Base-by-base conservation (phyloP, 2,888 invertebrate genomes). In the Abrostola tripartita region DNA sequence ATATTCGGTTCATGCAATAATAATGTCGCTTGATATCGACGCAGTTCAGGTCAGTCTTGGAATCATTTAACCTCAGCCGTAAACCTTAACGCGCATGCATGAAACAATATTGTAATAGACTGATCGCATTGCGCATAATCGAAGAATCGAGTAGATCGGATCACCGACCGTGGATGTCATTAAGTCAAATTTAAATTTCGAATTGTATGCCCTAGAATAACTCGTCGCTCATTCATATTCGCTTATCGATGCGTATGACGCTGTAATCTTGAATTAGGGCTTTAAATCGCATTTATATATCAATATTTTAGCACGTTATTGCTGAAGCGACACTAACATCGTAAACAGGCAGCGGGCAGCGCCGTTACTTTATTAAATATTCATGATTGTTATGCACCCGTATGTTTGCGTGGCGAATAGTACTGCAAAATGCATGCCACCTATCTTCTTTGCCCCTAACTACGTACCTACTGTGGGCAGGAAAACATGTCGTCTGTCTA, bases 181-280 rank as follows among this genome's bases (percentile, higher is more conserved):
- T 71, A 51, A 51, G 44, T 57, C 47, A 58, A 60, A 80, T 79
- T 84, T 81, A 72, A 81, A 79, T 82, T 77, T 72, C 66, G 68
- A 77, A 79, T 80, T 52, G 65, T 68, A 69, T 61, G 61, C 71
- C 63, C 68, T 62, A 57, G 64, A 71, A 71, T 54, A 65, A 59
- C 61, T 59, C 53, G 50, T 71, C 61, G 40, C 58, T 65, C 65
- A 75, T 71, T 79, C 61, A 77, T 67, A 81, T 74, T 75, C 72
- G 52, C 63, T 64, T 57, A 72, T 71, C 47, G 61, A 66, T 64
- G 57, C 63, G 53, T 68, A 67, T 74, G 73, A 72, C 63, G 67
- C 52, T 51, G 51, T 61, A 47, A 53, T 76, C 56, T 68, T 59
- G 61, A 74, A 74, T 71, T 55, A 71, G 51, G 59, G 56, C 68